Evolutionary conservation across 2,888 invertebrate genomes (phyloP).

Genomic region (Thereva unica): DNA sequence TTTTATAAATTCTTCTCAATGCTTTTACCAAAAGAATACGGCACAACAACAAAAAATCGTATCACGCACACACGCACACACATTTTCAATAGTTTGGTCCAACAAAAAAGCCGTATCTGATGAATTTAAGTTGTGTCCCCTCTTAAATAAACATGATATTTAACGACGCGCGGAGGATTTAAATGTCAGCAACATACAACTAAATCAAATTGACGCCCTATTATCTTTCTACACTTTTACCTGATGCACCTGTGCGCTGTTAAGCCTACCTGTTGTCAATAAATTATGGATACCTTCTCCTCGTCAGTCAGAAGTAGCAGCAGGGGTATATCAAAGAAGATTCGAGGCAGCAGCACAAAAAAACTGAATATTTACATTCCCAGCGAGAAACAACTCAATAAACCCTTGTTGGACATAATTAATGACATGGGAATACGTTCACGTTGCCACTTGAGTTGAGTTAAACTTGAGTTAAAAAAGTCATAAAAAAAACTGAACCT

Average conservation of each 20-base stretch:
- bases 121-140: too few species aligned
- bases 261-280: conserved; percentile 15
- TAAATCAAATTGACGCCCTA: conserved; percentile 9
- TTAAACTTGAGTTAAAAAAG: conserved; percentile 19
- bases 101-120: too few species aligned
- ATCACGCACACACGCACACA: too few species aligned
- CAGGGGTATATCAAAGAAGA: neutral
- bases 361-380: conserved; percentile 30
- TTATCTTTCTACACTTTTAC: conserved; percentile 19
- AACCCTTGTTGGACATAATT: conserved; percentile 33
- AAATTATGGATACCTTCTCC: conserved; percentile 9
- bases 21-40: too few species aligned
- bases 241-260: conserved; percentile 9
- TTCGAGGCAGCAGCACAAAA: conserved; percentile 4
- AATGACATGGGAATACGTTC: conserved; percentile 29
- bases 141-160: conserved; percentile 3
- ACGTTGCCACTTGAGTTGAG: conserved; percentile 25
- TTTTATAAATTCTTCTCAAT: too few species aligned
- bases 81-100: too few species aligned
- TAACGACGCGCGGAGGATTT: neutral
- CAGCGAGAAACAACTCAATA: conserved; percentile 33
- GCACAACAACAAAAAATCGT: too few species aligned
- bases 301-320: neutral
- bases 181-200: conserved; percentile 9
- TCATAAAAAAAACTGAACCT: conserved; percentile 7